These are phyloP conservation scores for Chloroceryle inda DNA, from an alignment of 2,797 vertebrate species.

Conservation along the genomic window DNA sequence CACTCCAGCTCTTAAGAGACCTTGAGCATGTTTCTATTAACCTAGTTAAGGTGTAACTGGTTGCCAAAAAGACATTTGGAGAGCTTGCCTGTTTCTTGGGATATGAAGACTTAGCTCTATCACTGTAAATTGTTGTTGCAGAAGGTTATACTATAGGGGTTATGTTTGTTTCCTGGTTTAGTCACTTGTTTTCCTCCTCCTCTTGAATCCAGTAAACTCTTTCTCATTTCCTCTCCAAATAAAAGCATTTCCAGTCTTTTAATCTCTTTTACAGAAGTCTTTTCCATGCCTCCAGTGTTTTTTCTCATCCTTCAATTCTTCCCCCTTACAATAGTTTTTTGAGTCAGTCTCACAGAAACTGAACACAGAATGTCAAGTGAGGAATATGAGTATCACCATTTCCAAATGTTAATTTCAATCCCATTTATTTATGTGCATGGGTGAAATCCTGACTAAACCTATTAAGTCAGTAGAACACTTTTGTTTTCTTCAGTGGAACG, in stretches of 20 bases:
- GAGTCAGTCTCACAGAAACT: not conserved
- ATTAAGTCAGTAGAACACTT: not conserved
- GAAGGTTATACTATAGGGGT: not conserved
- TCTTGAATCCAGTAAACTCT: not conserved
- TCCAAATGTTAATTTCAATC: not conserved
- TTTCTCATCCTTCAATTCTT: not conserved
- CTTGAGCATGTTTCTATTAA: not conserved
- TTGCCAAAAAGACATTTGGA: not conserved
- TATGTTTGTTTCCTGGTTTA: not conserved
- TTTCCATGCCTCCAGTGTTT: not conserved
- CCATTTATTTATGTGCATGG: not conserved
- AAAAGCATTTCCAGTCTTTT: conserved; percentile 11
- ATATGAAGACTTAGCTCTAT: not conserved
- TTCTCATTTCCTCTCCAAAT: conserved; percentile 40
- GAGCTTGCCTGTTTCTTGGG: not conserved
- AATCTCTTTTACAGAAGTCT: not conserved
- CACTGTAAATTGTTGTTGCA: not conserved
- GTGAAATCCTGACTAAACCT: not conserved
- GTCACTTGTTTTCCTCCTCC: not conserved
- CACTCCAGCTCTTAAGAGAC: not conserved
- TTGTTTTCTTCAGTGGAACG: not conserved
- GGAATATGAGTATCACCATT: not conserved
- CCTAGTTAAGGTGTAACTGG: not conserved
- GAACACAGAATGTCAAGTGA: not conserved
- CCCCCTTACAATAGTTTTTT: not conserved